These are phyloP conservation scores for Trichomalopsis sarcophagae DNA, from an alignment of 1,140 invertebrate species.

Conservation along the genomic window DNA sequence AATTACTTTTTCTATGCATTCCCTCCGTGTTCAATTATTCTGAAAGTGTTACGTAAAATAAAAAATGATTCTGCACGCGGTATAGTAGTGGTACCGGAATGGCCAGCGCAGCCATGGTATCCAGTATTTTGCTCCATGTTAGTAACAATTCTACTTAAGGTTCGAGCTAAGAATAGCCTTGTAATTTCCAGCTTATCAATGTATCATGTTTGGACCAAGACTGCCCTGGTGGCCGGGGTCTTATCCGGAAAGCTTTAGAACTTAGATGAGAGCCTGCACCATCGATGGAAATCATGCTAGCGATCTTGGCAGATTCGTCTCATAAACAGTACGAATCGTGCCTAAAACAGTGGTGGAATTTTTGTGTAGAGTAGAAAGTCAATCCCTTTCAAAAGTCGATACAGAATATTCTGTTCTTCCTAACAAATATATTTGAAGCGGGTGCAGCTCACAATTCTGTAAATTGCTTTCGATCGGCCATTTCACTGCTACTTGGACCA, in stretches of 20 bases:
- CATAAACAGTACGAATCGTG: no score
- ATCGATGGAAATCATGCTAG: not conserved
- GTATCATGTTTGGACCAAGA: constrained; percentile 14
- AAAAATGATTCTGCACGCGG: no score
- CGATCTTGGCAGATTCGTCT: constrained; percentile 21
- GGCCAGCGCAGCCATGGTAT: no score
- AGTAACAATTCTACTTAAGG: no score
- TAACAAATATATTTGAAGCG: constrained; percentile 23
- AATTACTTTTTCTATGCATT: no score
- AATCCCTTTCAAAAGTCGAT: not conserved
- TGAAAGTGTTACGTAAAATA: no score
- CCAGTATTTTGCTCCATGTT: no score
- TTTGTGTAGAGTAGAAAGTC: constrained; percentile 2
- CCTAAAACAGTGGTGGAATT: constrained; percentile 48
- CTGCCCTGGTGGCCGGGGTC: constrained; percentile 44
- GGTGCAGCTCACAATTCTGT: constrained; percentile 25
- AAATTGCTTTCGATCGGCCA: constrained; percentile 45
- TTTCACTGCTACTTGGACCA: constrained; percentile 40
- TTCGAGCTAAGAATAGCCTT: constrained; percentile 21
- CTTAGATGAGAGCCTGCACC: not conserved
- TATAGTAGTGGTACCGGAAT: no score
- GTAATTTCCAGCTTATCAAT: not conserved
- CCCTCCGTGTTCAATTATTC: no score
- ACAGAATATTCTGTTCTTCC: not conserved
- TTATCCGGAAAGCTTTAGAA: constrained; percentile 21